Base-by-base conservation (phyloP, 2,888 invertebrate genomes). In the Ormyrus nitidulus region DNA sequence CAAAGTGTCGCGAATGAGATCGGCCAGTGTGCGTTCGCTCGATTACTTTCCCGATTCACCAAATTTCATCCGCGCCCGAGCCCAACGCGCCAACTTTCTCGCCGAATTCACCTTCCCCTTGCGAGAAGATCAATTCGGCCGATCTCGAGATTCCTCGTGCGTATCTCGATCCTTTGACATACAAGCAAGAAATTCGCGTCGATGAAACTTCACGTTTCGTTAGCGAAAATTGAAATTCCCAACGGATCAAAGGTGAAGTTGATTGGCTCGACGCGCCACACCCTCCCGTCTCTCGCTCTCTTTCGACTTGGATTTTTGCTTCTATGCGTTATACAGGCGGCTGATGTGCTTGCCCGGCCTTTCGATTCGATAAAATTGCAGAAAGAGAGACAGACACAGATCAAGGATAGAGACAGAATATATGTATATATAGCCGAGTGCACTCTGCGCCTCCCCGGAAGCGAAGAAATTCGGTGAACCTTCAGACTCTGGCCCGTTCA, bases 381-480 rank as follows among this genome's bases (percentile, higher is more conserved):
- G 51, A 71, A 51, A 72, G 62, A 80, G 53, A 72, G 72, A 70
- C 64, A 73, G 68, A 49, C n/a, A 53, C 9, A 72, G 77, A 62
- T 72, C 56, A 51, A 62, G 10, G 9, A 69, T 13, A 70, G 79
- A 79, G 8, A 71, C 10, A 70, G 53, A 56, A 51, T 49, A 48
- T 49, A 19, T 19, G 1, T 19, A 19, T 19, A 19, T 19, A 19
- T 19, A 19, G 44, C 5, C 13, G 13, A 48, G 51, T 65, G 19
- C 9, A 48, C 53, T 64, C 59, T 44, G 62, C 19, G n/a, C 13
- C 48, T 9, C 19, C 19, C n/a, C 34, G 34, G 49, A 56, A 65
- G 65, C 73, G 71, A 73, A 80, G 77, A 68, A 79, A 70, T 78
- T 77, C 48, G 66, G 71, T 79, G 72, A 81, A 74, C 19, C 62